A percentile compares a stretch with the other conserved stretches of the same genome.
These are phyloP conservation scores for Ephydatia muelleri DNA, from an alignment of 37 sponge, comb jelly and placozoan genomes.

Conservation along the genomic window DNA sequence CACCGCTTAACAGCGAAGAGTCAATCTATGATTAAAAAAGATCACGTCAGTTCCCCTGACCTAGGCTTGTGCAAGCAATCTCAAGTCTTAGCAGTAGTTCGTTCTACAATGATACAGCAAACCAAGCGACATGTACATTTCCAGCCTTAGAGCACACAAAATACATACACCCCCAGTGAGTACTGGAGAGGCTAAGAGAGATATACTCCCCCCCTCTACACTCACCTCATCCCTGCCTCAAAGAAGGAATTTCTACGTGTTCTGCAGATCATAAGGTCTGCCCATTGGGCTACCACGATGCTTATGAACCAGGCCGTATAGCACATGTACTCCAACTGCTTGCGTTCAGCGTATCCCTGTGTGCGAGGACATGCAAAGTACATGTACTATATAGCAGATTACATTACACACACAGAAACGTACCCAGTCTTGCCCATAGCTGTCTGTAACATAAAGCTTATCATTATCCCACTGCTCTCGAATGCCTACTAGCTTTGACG, in stretches of 20 bases:
- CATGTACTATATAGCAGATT: too few species aligned
- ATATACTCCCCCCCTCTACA: not conserved
- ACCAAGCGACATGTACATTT: too few species aligned
- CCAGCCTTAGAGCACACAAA: too few species aligned
- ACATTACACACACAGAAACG: not conserved
- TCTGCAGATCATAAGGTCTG: constrained; percentile 95
- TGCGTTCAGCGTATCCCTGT: constrained; percentile 78
- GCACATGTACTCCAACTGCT: constrained; percentile 86
- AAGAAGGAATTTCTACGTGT: constrained; percentile 89
- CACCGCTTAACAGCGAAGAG: too few species aligned
- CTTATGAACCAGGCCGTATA: constrained; percentile 96
- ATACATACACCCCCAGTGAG: too few species aligned
- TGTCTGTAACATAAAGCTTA: constrained; percentile 65
- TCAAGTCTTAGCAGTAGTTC: too few species aligned
- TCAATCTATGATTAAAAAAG: too few species aligned
- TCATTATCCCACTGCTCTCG: constrained; percentile 80
- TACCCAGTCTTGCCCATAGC: constrained; percentile 96
- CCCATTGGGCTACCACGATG: constrained; percentile 97
- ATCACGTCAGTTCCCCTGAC: too few species aligned
- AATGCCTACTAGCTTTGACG: constrained; percentile 58
- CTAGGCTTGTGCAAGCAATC: too few species aligned
- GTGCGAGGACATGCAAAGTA: not conserved
- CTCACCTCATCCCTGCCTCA: constrained; percentile 86
- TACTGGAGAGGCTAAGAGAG: too few species aligned
- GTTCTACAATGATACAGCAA: too few species aligned